These are phyloP conservation scores for Leptopilina myrica DNA, from an alignment of 2,888 invertebrate genomes.

Conservation along the genomic window DNA sequence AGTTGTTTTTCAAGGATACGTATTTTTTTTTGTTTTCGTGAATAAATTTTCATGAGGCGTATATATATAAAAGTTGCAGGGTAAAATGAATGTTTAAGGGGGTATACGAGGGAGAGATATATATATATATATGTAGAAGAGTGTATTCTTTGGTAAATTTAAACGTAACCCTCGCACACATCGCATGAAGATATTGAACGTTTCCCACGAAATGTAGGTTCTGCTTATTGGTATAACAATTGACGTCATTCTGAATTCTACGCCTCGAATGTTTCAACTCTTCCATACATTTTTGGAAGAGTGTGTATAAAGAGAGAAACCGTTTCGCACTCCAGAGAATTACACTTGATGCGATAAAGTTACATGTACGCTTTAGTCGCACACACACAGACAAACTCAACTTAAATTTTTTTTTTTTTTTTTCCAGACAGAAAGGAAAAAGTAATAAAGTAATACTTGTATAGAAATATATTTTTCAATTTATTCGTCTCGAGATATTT, in stretches of 20 bases:
- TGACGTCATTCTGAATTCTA: slow-evolving; percentile 57
- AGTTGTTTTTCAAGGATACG: background rate
- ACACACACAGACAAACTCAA: too few relatives aligned
- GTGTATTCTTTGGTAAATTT: slow-evolving; percentile 13
- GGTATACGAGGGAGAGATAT: background rate
- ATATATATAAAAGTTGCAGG: too few relatives aligned
- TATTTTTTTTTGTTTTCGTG: background rate
- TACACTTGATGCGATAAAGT: background rate
- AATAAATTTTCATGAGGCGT: background rate
- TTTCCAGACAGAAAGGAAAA: too few relatives aligned
- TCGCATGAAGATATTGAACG: slow-evolving; percentile 10
- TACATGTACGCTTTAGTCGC: too few relatives aligned
- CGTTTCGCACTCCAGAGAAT: background rate
- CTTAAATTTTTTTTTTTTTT: too few relatives aligned
- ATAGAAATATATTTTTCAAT: too few relatives aligned
- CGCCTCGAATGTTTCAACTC: slow-evolving; percentile 18
- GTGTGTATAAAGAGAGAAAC: background rate
- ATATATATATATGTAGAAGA: background rate
- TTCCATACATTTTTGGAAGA: background rate
- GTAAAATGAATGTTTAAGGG: too few relatives aligned
- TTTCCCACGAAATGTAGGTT: slow-evolving; percentile 61
- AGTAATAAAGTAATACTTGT: too few relatives aligned
- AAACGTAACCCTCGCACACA: background rate
- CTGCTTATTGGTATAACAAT: slow-evolving; percentile 63
- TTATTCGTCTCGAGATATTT: background rate